A percentile compares a stretch with the other conserved stretches of the same genome.
Evolutionary conservation across 1,140 invertebrate genomes (phyloP).

Genomic region (Lepidurus couesii): DNA sequence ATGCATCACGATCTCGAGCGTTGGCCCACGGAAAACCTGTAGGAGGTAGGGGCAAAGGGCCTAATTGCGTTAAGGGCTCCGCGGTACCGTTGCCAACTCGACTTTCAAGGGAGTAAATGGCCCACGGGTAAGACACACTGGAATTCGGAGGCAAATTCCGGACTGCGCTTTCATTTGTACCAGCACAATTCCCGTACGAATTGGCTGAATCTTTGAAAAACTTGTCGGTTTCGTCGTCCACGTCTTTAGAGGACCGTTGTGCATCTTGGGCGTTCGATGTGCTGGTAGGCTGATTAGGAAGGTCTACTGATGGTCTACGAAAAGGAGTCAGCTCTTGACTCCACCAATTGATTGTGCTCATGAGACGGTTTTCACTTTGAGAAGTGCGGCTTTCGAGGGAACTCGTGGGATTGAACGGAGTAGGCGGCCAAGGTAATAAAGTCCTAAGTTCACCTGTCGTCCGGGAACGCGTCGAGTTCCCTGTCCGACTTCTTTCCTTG

Average conservation of each 20-base stretch:
- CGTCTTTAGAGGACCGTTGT: neutral
- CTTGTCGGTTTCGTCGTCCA: neutral
- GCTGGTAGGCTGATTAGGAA: neutral
- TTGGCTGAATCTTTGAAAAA: neutral
- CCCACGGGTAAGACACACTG: neutral
- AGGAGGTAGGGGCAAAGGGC: slow-evolving; percentile 29
- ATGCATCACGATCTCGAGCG: neutral
- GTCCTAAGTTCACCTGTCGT: slow-evolving; percentile 16
- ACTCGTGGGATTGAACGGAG: neutral
- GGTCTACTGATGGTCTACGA: neutral
- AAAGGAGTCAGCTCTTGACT: neutral
- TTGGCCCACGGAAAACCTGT: slow-evolving; percentile 21
- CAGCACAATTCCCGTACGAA: too few relatives aligned
- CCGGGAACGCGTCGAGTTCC: neutral
- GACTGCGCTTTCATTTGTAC: neutral
- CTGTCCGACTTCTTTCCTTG: neutral
- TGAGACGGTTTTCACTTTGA: neutral
- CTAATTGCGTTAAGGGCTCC: slow-evolving; percentile 24
- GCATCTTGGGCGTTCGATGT: neutral
- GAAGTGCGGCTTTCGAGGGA: neutral
- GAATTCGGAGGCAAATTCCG: neutral
- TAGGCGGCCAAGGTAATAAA: neutral
- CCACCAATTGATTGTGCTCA: slow-evolving; percentile 8
- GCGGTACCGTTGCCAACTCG: neutral
- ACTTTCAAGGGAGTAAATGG: slow-evolving; percentile 24